phyloP scores from a whole-genome alignment of 2,888 invertebrate genomes.

The Drosophila affinis region DNA sequence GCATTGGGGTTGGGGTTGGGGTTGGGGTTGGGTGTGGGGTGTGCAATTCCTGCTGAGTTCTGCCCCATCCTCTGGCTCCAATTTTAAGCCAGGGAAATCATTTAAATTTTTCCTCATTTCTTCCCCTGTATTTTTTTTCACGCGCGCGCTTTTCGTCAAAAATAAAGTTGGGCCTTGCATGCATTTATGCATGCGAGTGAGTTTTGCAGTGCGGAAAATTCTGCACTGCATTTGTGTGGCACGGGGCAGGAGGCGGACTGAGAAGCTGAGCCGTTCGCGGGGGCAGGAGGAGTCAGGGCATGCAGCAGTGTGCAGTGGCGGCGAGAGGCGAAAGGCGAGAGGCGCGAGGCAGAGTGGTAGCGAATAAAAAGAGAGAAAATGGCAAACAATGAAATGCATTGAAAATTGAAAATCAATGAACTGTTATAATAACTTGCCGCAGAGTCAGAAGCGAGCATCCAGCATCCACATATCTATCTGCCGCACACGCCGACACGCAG shows the following conservation, averaged over 20 bases:
- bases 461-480: conserved; percentile 5
- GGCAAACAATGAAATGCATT: conserved; percentile 75
- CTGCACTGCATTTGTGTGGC: conserved; percentile 41
- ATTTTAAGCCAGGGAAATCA: conserved; percentile 47
- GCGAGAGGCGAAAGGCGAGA: not conserved
- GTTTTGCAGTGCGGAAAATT: conserved; percentile 52
- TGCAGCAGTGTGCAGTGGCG: not conserved
- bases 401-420: conserved; percentile 80
- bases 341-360: not conserved
- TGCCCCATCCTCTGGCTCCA: not conserved
- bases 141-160: conserved; percentile 32
- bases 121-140: conserved; percentile 31
- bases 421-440: conserved; percentile 79
- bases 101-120: conserved; percentile 42
- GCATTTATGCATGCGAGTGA: conserved; percentile 69
- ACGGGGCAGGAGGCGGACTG: conserved; percentile 1
- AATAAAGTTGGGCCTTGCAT: conserved; percentile 63
- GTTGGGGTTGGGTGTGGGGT: not conserved
- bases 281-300: not conserved
- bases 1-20: conserved; percentile 7
- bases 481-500: conserved; percentile 10
- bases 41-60: conserved; percentile 24
- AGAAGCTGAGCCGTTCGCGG: conserved; percentile 45
- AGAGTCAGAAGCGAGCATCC: conserved; percentile 63
- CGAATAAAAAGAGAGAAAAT: conserved; percentile 4